These are phyloP conservation scores for Ceriagrion tenellum DNA, from an alignment of 2,888 invertebrate genomes.

Conservation along the genomic window DNA sequence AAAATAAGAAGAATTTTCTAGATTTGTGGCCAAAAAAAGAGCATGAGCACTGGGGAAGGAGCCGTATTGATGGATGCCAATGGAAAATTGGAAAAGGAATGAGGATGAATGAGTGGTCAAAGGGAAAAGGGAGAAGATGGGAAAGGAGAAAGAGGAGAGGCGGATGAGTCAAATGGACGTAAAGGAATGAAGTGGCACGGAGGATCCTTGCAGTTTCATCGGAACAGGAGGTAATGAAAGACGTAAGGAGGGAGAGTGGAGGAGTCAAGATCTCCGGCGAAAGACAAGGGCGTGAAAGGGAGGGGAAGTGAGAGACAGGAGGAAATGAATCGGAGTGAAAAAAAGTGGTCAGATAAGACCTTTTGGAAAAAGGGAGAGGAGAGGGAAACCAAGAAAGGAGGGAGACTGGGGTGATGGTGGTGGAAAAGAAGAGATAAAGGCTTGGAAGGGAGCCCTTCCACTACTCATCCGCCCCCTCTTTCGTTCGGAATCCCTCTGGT, in stretches of 20 bases:
- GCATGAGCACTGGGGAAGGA: not conserved
- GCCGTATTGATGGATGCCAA: not conserved
- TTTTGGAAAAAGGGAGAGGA: not conserved
- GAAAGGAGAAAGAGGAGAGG: not conserved
- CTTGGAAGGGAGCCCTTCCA: not conserved
- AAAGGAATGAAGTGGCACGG: not conserved
- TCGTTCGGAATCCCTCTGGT: not conserved
- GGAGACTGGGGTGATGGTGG: not conserved
- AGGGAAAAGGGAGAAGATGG: not conserved
- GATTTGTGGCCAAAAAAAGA: not conserved
- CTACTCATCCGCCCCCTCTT: not conserved
- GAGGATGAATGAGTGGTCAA: not conserved
- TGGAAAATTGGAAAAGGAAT: not conserved
- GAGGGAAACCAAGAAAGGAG: not conserved
- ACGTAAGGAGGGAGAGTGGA: not conserved
- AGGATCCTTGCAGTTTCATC: not conserved
- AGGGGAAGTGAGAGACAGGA: not conserved
- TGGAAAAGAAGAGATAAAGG: not conserved
- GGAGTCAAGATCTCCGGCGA: not conserved
- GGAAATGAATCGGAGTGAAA: conserved; percentile 42
- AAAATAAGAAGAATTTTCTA: not conserved
- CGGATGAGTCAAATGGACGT: not conserved
- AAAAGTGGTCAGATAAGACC: conserved; percentile 16
- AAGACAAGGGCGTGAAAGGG: not conserved
- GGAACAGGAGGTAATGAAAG: not conserved